These are phyloP conservation scores for Tinamus major DNA, from an alignment of 2,797 vertebrate genomes.

Conservation along the genomic window DNA sequence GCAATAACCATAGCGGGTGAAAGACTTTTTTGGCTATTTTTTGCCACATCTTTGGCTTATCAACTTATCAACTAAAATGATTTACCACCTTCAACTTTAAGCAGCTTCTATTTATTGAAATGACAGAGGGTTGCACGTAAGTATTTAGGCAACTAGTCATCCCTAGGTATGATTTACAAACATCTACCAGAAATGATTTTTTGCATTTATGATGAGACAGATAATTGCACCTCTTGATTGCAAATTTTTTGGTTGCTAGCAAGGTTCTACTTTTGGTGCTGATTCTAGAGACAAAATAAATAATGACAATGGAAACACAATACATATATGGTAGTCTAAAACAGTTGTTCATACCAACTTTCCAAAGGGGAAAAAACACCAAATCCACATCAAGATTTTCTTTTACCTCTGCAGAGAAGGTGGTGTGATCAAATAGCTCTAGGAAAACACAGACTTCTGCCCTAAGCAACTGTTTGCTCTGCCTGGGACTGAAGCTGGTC, in stretches of 20 bases:
- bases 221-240: background rate
- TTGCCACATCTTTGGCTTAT: background rate
- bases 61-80: background rate
- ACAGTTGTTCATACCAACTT: background rate
- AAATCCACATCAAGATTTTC: background rate
- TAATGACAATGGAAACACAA: background rate
- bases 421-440: background rate
- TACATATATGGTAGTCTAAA: background rate
- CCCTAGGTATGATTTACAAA: background rate
- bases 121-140: background rate
- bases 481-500: background rate
- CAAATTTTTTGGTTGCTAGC: background rate
- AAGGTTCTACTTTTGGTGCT: background rate
- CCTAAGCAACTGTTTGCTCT: background rate
- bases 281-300: background rate
- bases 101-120: background rate
- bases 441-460: background rate
- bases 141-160: background rate
- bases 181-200: background rate
- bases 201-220: background rate
- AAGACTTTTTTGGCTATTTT: background rate
- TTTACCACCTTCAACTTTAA: background rate
- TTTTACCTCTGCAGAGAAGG: background rate
- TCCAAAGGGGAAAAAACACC: background rate
- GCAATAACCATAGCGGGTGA: background rate